Evolutionary conservation across 2,888 invertebrate species (phyloP), one percentile per base, ranked within the genome.

Genomic region (Unio pictorum): DNA sequence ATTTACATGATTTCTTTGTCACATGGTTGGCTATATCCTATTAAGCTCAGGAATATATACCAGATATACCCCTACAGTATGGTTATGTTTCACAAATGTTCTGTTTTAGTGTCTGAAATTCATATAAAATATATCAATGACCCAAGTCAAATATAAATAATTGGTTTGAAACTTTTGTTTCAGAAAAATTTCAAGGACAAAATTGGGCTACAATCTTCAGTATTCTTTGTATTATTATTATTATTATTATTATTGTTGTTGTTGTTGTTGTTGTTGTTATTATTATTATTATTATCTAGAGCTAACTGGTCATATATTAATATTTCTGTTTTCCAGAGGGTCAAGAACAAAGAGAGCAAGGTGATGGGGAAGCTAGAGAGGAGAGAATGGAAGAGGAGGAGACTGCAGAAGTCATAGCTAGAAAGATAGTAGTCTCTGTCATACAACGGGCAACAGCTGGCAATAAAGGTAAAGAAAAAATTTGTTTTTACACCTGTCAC

Each of bases 321-420:
- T 60, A 66, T 34, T 45, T 60, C 55, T 69, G 62, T 1, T 66
- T 85, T 83, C 77, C 72, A 8, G 79, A 81, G 60, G 85, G 85
- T 23, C 75, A 79, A 26, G 82, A 86, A 59, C 68, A 76, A 67
- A 75, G 80, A 68, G 83, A 81, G 26, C 69, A 81, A 56, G 74
- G 79, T 58, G 81, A 77, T 28, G 82, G 82, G 71, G 81, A 81
- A 66, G 66, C 45, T 45, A 11, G 34, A 26, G 60, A 62, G 28
- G 45, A 67, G 20, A 55, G 58, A 26, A 57, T 56, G 74, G 74
- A 69, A 17, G 73, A 68, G 20, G 64, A 76, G 28, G 75, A 78
- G 28, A 72, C 74, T 61, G 63, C 80, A 30, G 80, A 81, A 70
- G 71, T 69, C 30, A 74, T 80, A 45, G 79, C 77, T 28, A 61